Percentiles rank a stretch among this genome's conserved stretches.
phyloP scores from a whole-genome alignment of 2,797 vertebrate genomes.

The Antrozous pallidus region DNA sequence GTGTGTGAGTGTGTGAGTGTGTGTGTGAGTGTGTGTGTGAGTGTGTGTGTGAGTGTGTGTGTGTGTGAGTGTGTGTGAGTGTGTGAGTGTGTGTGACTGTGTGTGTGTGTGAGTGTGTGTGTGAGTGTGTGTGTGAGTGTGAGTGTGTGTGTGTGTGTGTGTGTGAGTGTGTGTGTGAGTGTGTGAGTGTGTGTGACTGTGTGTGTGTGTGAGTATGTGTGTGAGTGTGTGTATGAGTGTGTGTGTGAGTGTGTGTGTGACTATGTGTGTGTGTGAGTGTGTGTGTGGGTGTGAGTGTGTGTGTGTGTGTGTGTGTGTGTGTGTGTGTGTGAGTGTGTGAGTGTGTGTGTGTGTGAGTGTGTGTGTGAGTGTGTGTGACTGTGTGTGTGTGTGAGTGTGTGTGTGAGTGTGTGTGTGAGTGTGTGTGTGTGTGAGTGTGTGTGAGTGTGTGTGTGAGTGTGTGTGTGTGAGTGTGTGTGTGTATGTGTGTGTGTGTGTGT shows the following conservation, averaged over 20 bases:
- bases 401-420: no score
- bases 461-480: no score
- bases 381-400: rapidly evolving
- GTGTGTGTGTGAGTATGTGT: no score
- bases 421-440: not conserved
- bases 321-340: not conserved
- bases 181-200: rapidly evolving
- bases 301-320: rapidly evolving
- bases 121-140: rapidly evolving
- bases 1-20: not conserved
- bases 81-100: no score
- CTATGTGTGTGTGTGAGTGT: not conserved
- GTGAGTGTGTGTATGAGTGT: no score
- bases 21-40: rapidly evolving
- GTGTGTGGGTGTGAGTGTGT: rapidly evolving
- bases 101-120: rapidly evolving
- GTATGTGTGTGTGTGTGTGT: rapidly evolving
- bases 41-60: not conserved
- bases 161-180: not conserved
- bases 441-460: rapidly evolving
- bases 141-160: not conserved
- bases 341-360: not conserved
- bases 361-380: rapidly evolving
- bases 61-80: not conserved
- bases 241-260: not conserved